Evolutionary conservation across 37 sponge, comb jelly and placozoan genomes (phyloP), one percentile per base, ranked within the genome.

Genomic region (Petrosia ficiformis): DNA sequence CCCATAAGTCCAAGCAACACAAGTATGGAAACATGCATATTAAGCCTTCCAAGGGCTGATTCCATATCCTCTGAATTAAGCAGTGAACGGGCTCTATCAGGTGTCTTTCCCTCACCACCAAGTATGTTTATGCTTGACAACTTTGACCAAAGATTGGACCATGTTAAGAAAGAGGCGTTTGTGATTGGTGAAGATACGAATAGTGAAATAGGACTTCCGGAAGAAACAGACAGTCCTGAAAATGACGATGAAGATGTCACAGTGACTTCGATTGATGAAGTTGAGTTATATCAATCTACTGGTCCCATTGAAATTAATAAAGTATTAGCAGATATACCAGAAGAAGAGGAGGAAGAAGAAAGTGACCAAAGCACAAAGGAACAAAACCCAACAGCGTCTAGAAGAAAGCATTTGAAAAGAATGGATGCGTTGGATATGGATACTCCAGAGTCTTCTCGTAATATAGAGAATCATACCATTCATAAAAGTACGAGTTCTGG

Each of bases 341-440:
- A 16, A 54, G 74, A 73, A 22, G 59, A 73, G 58, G 74, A 52
- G 31, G 36, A 25, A 19, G 36, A 73, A 31, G 59, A 73, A 2
- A 19, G 4, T 29, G 26, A 39, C 29, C 42, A 70, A 26, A 56
- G 5, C 1, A 57, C 21, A 30, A 48, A 30, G 11, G 8, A 8
- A 48, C 14, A 8, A 48, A 48, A 48, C 54, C 8, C 54, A 8
- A 48, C 54, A 8, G n/a, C n/a, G n/a, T n/a, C n/a, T n/a, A n/a
- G n/a, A n/a, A n/a, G n/a, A n/a, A n/a, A n/a, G n/a, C n/a, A n/a
- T n/a, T n/a, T n/a, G n/a, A n/a, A n/a, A n/a, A n/a, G n/a, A n/a
- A n/a, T n/a, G n/a, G 54, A 48, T 48, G 14, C 8, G 14, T 14
- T 48, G 11, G 25, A 29, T n/a, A 29, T n/a, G 14, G 14, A 8